These are phyloP conservation scores for Phymorhynchus buccinoides DNA, from an alignment of 1,140 invertebrate genomes.

Conservation along the genomic window DNA sequence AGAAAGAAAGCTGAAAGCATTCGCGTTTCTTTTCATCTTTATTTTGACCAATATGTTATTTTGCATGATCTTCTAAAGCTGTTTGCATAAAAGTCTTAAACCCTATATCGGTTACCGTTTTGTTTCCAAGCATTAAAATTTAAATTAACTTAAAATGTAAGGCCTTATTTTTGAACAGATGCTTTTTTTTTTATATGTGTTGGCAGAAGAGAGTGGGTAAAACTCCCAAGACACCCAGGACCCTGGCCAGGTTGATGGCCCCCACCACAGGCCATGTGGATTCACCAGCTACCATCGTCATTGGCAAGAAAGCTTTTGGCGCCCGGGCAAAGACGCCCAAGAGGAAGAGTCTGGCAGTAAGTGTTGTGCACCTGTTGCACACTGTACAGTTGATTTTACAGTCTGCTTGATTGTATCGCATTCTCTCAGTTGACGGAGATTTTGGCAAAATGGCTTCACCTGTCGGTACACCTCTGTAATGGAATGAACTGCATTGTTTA, in stretches of 20 bases:
- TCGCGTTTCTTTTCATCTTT: too few relatives aligned
- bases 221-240: constrained; percentile 59
- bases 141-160: too few relatives aligned
- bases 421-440: too few relatives aligned
- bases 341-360: constrained; percentile 28
- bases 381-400: neutral
- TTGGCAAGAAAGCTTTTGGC: constrained; percentile 60
- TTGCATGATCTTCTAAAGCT: too few relatives aligned
- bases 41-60: too few relatives aligned
- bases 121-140: too few relatives aligned
- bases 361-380: neutral
- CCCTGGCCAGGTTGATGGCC: constrained; percentile 48
- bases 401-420: neutral
- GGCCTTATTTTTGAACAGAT: neutral
- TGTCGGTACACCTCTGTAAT: too few relatives aligned
- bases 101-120: too few relatives aligned
- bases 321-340: neutral
- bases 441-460: too few relatives aligned
- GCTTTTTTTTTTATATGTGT: constrained; percentile 6
- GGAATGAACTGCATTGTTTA: too few relatives aligned
- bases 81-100: too few relatives aligned
- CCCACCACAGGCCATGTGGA: constrained; percentile 71
- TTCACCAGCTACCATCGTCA: constrained; percentile 70
- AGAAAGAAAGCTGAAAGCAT: too few relatives aligned
- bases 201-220: constrained; percentile 32